Conservation (phyloP, 2,888 invertebrate species). For the Mimachlamys varia region DNA sequence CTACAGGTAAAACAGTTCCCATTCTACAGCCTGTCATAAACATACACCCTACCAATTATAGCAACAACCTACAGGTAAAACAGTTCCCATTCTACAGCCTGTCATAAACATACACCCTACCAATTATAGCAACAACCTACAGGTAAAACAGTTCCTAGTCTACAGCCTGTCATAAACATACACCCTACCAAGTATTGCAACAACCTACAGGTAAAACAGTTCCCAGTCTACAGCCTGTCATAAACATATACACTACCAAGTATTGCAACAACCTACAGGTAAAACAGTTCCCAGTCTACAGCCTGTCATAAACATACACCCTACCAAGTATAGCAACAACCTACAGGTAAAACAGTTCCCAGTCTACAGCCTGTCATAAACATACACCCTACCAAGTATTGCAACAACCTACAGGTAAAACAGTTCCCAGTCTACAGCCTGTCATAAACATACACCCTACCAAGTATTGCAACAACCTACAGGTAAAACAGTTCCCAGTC, state of each 20-base stretch:
- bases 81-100: background rate
- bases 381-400: conserved; percentile 95
- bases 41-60: conserved; percentile 85
- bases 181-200: conserved; percentile 92
- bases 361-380: too few species aligned
- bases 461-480: conserved; percentile 87
- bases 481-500: conserved; percentile 78
- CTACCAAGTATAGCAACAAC: conserved; percentile 88
- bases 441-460: conserved; percentile 90
- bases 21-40: too few species aligned
- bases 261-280: conserved; percentile 86
- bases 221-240: too few species aligned
- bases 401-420: conserved; percentile 84
- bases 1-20: conserved; percentile 82
- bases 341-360: conserved; percentile 82
- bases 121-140: conserved; percentile 87
- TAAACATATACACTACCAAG: conserved; percentile 93
- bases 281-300: conserved; percentile 18
- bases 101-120: conserved; percentile 90
- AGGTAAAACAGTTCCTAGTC: conserved; percentile 78
- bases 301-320: conserved; percentile 88
- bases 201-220: conserved; percentile 83
- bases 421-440: background rate
- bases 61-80: conserved; percentile 84
- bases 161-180: conserved; percentile 83